Evolutionary conservation across 2,888 invertebrate species (phyloP).

Genomic region (Plebejus melissa): DNA sequence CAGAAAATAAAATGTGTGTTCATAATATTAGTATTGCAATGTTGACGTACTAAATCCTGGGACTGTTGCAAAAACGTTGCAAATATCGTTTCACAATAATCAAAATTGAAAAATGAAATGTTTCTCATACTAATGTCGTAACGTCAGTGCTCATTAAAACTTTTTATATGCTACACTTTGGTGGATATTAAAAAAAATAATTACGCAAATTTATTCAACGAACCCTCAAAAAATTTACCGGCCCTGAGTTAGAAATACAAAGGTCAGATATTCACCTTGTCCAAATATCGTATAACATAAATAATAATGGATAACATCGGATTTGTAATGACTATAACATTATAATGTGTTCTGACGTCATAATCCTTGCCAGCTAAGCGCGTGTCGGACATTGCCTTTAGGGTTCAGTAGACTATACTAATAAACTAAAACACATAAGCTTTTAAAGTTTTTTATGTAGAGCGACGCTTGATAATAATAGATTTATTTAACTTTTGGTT

Average conservation of each 20-base stretch:
- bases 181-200: not conserved
- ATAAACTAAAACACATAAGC: no score
- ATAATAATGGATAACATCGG: conserved; percentile 16
- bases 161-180: not conserved
- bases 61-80: conserved; percentile 12
- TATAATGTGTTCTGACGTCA: not conserved
- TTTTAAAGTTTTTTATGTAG: no score
- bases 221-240: conserved; percentile 11
- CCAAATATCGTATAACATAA: conserved; percentile 8
- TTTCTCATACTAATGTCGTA: conserved; percentile 20
- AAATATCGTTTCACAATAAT: not conserved
- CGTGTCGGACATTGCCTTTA: not conserved
- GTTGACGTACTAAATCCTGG: not conserved
- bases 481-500: no score
- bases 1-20: not conserved
- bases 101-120: conserved; percentile 7
- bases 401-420: not conserved
- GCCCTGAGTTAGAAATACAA: conserved; percentile 13
- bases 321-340: conserved; percentile 11
- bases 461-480: no score
- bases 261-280: conserved; percentile 24
- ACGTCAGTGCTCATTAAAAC: not conserved
- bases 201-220: conserved; percentile 23
- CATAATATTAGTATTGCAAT: not conserved
- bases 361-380: not conserved